Conservation (phyloP, 2,113 vertebrate species). For the Mus pahari region DNA sequence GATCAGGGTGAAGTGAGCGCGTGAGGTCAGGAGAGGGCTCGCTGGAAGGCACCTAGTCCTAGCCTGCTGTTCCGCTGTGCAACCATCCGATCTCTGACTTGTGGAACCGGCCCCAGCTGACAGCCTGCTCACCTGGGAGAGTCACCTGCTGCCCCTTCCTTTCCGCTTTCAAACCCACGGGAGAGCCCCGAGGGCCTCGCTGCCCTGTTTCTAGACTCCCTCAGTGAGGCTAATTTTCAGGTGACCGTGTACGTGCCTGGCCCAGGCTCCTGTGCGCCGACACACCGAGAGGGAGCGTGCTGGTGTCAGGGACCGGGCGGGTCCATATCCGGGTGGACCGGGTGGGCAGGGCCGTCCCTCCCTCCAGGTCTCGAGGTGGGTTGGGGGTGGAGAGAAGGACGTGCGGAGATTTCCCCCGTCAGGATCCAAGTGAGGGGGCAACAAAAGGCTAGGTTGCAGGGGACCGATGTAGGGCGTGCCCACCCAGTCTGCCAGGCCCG, state of each 20-base stretch:
- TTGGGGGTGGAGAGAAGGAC: slow-evolving; percentile 27
- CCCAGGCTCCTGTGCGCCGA: not conserved
- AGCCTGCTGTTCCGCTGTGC: not conserved
- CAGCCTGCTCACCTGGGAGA: slow-evolving; percentile 19
- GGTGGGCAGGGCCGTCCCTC: slow-evolving; percentile 66
- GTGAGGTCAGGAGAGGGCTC: not conserved
- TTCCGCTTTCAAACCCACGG: not conserved
- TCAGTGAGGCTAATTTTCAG: not conserved
- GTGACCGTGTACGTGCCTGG: not conserved
- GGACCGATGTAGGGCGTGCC: slow-evolving; percentile 51
- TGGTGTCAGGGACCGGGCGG: slow-evolving; percentile 51
- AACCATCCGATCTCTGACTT: not conserved
- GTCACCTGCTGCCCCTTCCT: not conserved
- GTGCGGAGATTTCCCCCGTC: slow-evolving; percentile 14
- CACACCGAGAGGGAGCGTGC: not conserved
- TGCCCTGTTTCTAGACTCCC: not conserved
- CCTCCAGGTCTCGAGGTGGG: slow-evolving; percentile 59
- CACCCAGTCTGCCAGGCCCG: not conserved
- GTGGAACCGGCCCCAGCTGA: not conserved
- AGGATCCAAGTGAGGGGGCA: slow-evolving; percentile 53
- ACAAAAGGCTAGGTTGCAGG: slow-evolving; percentile 37
- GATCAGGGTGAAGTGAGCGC: not conserved
- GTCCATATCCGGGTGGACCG: slow-evolving; percentile 59
- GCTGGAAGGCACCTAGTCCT: not conserved
- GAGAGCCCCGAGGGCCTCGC: not conserved